Percentiles rank a stretch among this genome's conserved stretches.
phyloP scores from a whole-genome alignment of 2,113 vertebrate species.

The Pollachius pollachius region DNA sequence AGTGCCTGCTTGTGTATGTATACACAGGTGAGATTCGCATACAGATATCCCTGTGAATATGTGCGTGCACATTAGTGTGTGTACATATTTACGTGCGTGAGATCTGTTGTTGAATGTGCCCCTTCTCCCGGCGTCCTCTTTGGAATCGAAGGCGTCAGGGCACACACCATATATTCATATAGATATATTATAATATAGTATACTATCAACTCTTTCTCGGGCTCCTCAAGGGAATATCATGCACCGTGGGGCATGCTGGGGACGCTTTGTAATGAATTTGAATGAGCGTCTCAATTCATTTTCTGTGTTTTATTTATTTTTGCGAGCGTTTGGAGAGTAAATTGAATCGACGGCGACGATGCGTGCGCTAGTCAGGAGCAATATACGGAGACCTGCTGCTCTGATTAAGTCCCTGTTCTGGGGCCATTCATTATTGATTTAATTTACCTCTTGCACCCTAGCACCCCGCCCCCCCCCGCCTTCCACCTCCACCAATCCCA shows the following conservation, averaged over 20 bases:
- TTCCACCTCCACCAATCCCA: not conserved
- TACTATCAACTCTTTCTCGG: slow-evolving; percentile 29
- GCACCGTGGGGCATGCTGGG: slow-evolving; percentile 61
- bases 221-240: slow-evolving; percentile 61
- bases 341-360: slow-evolving; percentile 75
- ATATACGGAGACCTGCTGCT: slow-evolving; percentile 74
- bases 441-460: slow-evolving; percentile 56
- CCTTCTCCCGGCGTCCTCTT: no score
- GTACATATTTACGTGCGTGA: slow-evolving; percentile 20
- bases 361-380: slow-evolving; percentile 75
- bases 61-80: not conserved
- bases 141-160: no score
- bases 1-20: no score
- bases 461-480: no score
- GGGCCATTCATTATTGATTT: slow-evolving; percentile 77
- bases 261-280: slow-evolving; percentile 76
- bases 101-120: slow-evolving; percentile 3
- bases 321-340: slow-evolving; percentile 72
- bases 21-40: no score
- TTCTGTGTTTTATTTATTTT: slow-evolving; percentile 79
- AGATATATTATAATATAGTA: slow-evolving; percentile 12
- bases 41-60: no score
- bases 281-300: slow-evolving; percentile 79
- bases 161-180: not conserved
- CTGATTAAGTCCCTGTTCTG: slow-evolving; percentile 76